A percentile compares a stretch with the other conserved stretches of the same genome.
These are phyloP conservation scores for Propithecus coquereli DNA, from an alignment of 2,113 vertebrate genomes.

Conservation along the genomic window DNA sequence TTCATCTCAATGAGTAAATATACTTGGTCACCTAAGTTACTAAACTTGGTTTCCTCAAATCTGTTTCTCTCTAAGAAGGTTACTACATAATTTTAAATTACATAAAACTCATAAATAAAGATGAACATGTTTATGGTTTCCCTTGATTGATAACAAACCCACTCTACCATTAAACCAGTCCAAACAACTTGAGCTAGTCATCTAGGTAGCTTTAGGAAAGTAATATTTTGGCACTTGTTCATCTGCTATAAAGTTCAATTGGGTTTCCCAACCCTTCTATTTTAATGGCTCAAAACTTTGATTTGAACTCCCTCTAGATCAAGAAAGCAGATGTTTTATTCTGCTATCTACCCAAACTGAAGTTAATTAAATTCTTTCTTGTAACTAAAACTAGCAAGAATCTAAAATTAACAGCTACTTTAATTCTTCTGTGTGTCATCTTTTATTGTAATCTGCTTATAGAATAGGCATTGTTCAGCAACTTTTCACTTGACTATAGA, in stretches of 20 bases:
- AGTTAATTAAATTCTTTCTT: conserved; percentile 74
- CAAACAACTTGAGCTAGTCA: background rate
- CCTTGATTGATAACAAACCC: background rate
- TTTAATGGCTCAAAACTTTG: conserved; percentile 57
- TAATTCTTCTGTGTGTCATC: conserved; percentile 68
- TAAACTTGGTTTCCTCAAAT: conserved; percentile 38
- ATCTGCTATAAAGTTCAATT: conserved; percentile 51
- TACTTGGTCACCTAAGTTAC: background rate
- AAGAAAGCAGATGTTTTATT: conserved; percentile 69
- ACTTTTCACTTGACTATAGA: conserved; percentile 59
- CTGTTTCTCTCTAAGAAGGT: background rate
- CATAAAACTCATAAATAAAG: background rate
- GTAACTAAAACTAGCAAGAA: conserved; percentile 73
- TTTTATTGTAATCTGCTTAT: conserved; percentile 68
- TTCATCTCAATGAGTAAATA: conserved; percentile 34
- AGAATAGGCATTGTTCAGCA: conserved; percentile 58
- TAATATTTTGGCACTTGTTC: background rate
- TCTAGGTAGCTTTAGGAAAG: conserved; percentile 10
- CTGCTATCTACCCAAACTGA: conserved; percentile 43
- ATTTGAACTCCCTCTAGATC: conserved; percentile 58
- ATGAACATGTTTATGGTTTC: background rate
- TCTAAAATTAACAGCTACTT: conserved; percentile 75
- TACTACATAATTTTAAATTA: background rate
- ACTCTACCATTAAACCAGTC: background rate
- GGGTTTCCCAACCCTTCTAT: conserved; percentile 54